These are phyloP conservation scores for Minunthozetes semirufus DNA, from an alignment of 2,888 invertebrate species.

Conservation along the genomic window DNA sequence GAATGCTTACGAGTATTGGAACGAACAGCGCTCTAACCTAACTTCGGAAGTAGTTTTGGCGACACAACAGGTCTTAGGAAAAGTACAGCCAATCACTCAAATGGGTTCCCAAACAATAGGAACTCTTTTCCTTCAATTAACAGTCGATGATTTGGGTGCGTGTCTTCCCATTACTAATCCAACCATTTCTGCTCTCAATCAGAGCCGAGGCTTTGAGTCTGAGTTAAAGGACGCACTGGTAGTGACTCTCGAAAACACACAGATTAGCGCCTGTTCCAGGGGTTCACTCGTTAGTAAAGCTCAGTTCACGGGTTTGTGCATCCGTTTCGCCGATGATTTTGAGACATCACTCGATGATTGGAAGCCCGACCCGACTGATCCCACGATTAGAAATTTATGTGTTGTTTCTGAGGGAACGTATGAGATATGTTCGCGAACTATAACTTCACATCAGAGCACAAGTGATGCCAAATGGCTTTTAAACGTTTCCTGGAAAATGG, in stretches of 20 bases:
- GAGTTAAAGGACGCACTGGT: slow-evolving; percentile 86
- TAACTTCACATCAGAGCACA: slow-evolving; percentile 57
- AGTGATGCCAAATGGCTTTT: slow-evolving; percentile 89
- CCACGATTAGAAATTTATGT: slow-evolving; percentile 77
- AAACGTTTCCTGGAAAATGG: slow-evolving; percentile 98
- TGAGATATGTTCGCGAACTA: slow-evolving; percentile 89
- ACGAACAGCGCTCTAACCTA: slow-evolving; percentile 82
- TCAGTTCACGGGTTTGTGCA: slow-evolving; percentile 60
- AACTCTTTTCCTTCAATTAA: slow-evolving; percentile 83
- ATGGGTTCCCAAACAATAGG: slow-evolving; percentile 73
- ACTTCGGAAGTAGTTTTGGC: slow-evolving; percentile 66
- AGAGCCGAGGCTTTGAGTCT: slow-evolving; percentile 52
- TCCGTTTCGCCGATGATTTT: slow-evolving; percentile 94
- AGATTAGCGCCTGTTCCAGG: slow-evolving; percentile 87
- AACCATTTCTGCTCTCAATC: slow-evolving; percentile 33
- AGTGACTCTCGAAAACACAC: slow-evolving; percentile 90
- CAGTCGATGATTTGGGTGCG: slow-evolving; percentile 93
- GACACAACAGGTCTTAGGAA: slow-evolving; percentile 59
- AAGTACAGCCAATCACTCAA: slow-evolving; percentile 63
- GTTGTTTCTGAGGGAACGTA: slow-evolving; percentile 98
- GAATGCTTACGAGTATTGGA: slow-evolving; percentile 99
- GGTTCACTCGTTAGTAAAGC: slow-evolving; percentile 92
- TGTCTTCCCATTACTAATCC: slow-evolving; percentile 61
- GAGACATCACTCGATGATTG: slow-evolving; percentile 93
- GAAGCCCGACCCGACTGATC: slow-evolving; percentile 79